Evolutionary conservation across 2,888 invertebrate genomes (phyloP).

Genomic region (Lasioglossum oenotherae): DNA sequence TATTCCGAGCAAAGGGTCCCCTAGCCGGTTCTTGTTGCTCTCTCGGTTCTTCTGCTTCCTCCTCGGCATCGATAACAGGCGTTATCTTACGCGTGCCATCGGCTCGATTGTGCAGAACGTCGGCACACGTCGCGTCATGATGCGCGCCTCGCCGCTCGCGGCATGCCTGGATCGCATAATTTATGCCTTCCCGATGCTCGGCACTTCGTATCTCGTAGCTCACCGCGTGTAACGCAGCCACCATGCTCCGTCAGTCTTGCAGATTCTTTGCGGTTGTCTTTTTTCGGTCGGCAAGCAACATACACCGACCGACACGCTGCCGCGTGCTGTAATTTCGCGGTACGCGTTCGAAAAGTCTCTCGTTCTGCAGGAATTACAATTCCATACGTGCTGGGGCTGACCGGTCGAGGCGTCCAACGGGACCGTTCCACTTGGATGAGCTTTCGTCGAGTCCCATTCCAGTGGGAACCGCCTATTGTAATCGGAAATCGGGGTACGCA

Average conservation of each 20-base stretch:
- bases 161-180: slow-evolving; percentile 55
- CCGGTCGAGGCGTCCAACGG: neutral
- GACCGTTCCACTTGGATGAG: neutral
- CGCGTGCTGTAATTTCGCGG: slow-evolving; percentile 10
- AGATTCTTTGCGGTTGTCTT: slow-evolving; percentile 12
- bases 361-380: neutral
- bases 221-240: neutral
- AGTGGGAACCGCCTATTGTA: neutral
- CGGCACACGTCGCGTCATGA: slow-evolving; percentile 49
- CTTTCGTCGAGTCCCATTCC: neutral
- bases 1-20: neutral
- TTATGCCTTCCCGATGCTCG: slow-evolving; percentile 36
- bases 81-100: slow-evolving; percentile 68
- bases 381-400: no score
- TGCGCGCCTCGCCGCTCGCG: slow-evolving; percentile 38
- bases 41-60: slow-evolving; percentile 3
- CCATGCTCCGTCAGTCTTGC: slow-evolving; percentile 1
- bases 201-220: slow-evolving; percentile 18
- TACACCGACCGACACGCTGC: slow-evolving; percentile 8
- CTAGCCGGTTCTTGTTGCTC: neutral
- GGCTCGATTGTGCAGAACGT: slow-evolving; percentile 67
- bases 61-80: neutral
- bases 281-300: slow-evolving; percentile 34
- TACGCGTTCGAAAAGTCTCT: neutral
- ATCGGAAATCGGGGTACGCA: neutral